Evolutionary conservation across 2,888 invertebrate species (phyloP), one percentile per base, ranked within the genome.

Genomic region (Leistus spinibarbis): DNA sequence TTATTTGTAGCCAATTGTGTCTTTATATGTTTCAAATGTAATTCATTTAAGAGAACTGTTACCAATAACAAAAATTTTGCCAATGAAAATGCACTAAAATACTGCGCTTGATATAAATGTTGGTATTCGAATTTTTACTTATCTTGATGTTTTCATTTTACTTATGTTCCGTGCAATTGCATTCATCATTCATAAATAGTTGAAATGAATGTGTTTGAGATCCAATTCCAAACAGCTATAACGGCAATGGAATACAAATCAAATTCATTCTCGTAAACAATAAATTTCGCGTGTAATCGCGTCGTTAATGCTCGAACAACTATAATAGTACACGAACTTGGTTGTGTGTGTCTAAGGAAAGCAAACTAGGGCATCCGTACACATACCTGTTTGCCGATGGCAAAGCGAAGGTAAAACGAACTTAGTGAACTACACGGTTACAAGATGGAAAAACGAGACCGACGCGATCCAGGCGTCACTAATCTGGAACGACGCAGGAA

Each of bases 401-500:
- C n/a, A n/a, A 56, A 69, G 56, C 69, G 69, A 57, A 70, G 62
- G 62, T 62, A 62, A 56, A 16, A 60, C 20, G 69, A 62, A 62
- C 69, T 70, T 70, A 70, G 62, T 20, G 69, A 70, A 62, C 62
- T 27, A 60, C 60, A 9, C 40, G 60, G 19, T 60, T 22, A 60
- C 60, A 60, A 60, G 60, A 54, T 54, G 54, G 54, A 54, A 54
- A 16, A 60, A 19, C 20, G 40, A 53, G 62, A 17, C 62, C 62
- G 53, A 60, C 53, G 19, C 19, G 60, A 57, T 19, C 54, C 27
- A 79, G 76, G 79, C 79, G 77, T 78, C 79, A 79, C 79, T 80
- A 80, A 80, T 79, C 79, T 76, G 75, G 77, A 77, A 77, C 77
- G 79, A 77, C 79, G 78, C 24, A 76, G 71, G 69, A 76, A 77